phyloP scores from a whole-genome alignment of 2,113 vertebrate genomes.

The Perca flavescens region DNA sequence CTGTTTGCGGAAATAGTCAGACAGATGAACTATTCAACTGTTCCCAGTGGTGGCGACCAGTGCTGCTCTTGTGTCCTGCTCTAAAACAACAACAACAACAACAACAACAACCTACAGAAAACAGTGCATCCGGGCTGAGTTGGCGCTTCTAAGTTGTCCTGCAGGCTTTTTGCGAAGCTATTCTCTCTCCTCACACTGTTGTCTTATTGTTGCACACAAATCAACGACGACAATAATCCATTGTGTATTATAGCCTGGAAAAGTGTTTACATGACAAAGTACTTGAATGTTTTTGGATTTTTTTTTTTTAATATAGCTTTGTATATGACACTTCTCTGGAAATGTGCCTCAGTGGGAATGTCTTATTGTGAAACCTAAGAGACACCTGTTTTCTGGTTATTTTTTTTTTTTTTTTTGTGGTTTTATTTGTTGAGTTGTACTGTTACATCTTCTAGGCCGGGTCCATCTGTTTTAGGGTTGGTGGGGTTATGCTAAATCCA shows the following conservation, averaged over 20 bases:
- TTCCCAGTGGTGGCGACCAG: constrained; percentile 90
- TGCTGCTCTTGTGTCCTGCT: constrained; percentile 87
- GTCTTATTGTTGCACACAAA: constrained; percentile 80
- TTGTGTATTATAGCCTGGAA: constrained; percentile 78
- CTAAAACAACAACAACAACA: constrained; percentile 54
- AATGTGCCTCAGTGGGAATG: constrained; percentile 83
- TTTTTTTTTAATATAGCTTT: constrained; percentile 67
- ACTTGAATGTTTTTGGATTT: constrained; percentile 82
- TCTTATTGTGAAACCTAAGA: constrained; percentile 83
- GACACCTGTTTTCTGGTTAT: constrained; percentile 59
- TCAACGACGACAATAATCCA: constrained; percentile 68
- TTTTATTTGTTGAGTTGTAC: constrained; percentile 57
- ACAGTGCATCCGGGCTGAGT: constrained; percentile 19
- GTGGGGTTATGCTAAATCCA: constrained; percentile 22
- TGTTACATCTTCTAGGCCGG: constrained; percentile 60
- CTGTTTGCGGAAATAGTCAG: constrained; percentile 95
- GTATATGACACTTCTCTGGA: constrained; percentile 81
- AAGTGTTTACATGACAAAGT: constrained; percentile 85
- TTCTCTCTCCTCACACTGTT: constrained; percentile 72
- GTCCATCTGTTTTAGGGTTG: constrained; percentile 41
- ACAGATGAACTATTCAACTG: constrained; percentile 97
- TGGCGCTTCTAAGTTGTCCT: constrained; percentile 29
- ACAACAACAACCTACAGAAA: background rate
- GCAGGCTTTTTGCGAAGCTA: constrained; percentile 53
- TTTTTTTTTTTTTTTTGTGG: constrained; percentile 3